Evolutionary conservation across 1,140 invertebrate genomes (phyloP).

Genomic region (Eurosta solidaginis): DNA sequence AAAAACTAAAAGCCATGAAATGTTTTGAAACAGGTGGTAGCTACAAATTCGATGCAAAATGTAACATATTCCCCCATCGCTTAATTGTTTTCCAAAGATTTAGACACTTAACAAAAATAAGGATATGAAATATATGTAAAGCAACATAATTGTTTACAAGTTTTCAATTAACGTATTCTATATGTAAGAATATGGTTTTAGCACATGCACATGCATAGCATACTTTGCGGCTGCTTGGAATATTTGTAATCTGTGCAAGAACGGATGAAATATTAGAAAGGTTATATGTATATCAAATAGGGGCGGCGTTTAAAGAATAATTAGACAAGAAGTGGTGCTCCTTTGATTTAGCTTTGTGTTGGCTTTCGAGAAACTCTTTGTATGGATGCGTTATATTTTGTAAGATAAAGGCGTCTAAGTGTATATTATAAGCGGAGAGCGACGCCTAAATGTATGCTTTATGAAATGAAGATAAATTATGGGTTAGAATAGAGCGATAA

Average conservation of each 20-base stretch:
- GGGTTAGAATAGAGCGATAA: background rate
- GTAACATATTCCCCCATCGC: background rate
- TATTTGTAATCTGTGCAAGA: background rate
- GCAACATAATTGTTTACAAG: background rate
- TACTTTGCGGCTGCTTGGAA: conserved; percentile 1
- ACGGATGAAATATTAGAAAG: background rate
- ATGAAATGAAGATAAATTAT: background rate
- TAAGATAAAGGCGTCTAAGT: background rate
- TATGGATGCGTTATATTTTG: background rate
- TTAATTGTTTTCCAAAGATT: background rate
- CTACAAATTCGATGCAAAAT: too few species aligned
- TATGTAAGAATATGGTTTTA: background rate
- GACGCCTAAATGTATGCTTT: background rate
- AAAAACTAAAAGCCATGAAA: too few species aligned
- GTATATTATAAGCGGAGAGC: background rate
- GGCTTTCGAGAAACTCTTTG: background rate
- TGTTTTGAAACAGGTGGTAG: too few species aligned
- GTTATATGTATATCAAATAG: too few species aligned
- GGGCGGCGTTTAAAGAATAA: background rate
- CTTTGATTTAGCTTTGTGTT: background rate
- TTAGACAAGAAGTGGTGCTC: background rate
- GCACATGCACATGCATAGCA: background rate
- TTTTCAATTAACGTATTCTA: background rate
- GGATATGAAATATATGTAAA: background rate
- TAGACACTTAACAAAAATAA: background rate